Evolutionary conservation across 2,797 vertebrate genomes (phyloP).

Genomic region (Philypnodon macrostomus): DNA sequence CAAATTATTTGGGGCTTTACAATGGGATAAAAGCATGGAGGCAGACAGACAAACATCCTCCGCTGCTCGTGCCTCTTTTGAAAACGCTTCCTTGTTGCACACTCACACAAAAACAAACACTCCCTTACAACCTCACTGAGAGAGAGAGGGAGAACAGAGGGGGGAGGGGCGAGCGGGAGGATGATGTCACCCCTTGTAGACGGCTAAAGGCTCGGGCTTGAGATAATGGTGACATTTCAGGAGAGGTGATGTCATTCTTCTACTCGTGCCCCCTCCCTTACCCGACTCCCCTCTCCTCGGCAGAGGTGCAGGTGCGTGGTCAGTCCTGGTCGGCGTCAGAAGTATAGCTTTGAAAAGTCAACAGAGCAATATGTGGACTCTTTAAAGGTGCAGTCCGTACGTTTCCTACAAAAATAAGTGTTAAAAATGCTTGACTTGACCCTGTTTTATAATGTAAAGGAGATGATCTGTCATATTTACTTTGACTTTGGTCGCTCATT

Average conservation of each 20-base stretch:
- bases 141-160: slow-evolving; percentile 32
- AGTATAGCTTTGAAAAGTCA: slow-evolving; percentile 64
- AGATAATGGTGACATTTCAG: slow-evolving; percentile 80
- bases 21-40: slow-evolving; percentile 45
- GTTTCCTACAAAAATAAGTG: no score
- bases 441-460: no score
- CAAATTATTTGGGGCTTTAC: slow-evolving; percentile 20
- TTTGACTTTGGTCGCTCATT: no score
- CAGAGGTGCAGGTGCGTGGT: slow-evolving; percentile 65
- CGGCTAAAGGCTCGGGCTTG: slow-evolving; percentile 65
- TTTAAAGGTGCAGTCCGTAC: no score
- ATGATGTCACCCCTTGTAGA: slow-evolving; percentile 75
- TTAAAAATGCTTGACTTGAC: no score
- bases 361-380: no score
- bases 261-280: slow-evolving; percentile 45
- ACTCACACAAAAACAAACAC: slow-evolving; percentile 53
- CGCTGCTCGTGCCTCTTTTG: slow-evolving; percentile 30
- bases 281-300: slow-evolving; percentile 20
- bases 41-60: slow-evolving; percentile 64
- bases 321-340: slow-evolving; percentile 51
- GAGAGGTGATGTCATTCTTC: slow-evolving; percentile 77
- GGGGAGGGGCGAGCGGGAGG: slow-evolving; percentile 60
- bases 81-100: slow-evolving; percentile 37
- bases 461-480: no score
- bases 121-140: no score